Percentiles rank a stretch among this genome's conserved stretches.
Conservation (phyloP, 2,797 vertebrate species). For the Anableps anableps region DNA sequence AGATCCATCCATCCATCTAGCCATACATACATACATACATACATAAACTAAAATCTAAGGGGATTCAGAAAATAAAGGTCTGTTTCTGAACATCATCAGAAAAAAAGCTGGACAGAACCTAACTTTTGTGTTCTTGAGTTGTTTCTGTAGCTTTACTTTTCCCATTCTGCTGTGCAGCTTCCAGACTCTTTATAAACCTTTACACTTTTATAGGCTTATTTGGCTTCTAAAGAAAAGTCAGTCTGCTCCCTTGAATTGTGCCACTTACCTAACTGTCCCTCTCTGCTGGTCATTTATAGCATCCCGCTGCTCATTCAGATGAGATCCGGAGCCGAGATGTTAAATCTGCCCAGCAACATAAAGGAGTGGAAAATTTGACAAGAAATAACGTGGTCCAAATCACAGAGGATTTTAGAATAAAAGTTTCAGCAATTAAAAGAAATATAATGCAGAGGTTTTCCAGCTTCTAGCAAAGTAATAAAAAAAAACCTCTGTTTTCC, state of each 20-base stretch:
- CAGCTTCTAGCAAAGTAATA: too few species aligned
- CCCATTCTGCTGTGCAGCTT: background rate
- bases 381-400: too few species aligned
- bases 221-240: background rate
- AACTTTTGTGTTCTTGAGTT: too few species aligned
- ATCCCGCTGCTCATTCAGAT: slow-evolving; percentile 29
- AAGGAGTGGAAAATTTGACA: too few species aligned
- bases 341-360: slow-evolving; percentile 35
- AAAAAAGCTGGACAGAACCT: background rate
- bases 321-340: slow-evolving; percentile 22
- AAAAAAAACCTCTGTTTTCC: too few species aligned
- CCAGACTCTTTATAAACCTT: background rate
- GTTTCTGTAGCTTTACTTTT: background rate
- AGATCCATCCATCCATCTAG: too few species aligned
- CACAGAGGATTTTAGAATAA: background rate
- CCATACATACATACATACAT: too few species aligned
- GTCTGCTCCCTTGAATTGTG: slow-evolving; percentile 12
- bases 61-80: too few species aligned
- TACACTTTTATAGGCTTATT: background rate
- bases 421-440: background rate
- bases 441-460: too few species aligned
- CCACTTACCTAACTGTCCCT: slow-evolving; percentile 8
- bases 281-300: slow-evolving; percentile 15
- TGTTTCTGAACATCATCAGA: background rate
- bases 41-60: too few species aligned